Base-by-base conservation (phyloP, 2,797 vertebrate species). In the Channa striata region DNA sequence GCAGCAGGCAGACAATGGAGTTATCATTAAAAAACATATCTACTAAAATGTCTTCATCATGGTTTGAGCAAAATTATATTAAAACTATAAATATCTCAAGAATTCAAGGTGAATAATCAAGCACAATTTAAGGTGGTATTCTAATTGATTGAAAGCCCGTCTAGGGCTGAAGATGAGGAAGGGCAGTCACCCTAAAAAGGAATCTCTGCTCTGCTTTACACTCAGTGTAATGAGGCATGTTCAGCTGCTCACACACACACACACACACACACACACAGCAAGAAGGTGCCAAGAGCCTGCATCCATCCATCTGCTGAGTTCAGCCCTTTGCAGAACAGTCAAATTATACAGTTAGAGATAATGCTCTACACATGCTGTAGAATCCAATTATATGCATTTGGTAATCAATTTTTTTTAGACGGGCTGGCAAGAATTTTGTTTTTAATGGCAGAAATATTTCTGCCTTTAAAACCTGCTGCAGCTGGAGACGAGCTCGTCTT, bases 261-360 rank as follows among this genome's bases (percentile, higher is more conserved):
- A 30, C 25, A 53, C 71, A 77, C 57, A 19, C 44, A 77, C 57
- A 19, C 51, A 69, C 52, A 61, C 64, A 46, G 44, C 3, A 65
- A 67, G 72, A 63, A 77, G 67, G 69, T 74, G 86, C 84, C 89
- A 85, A 81, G 58, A 80, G 72, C 59, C 77, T 76, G 82, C 81
- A 74, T 78, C 72, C 70, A 59, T 81, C 87, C 86, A 88, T 89
- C 86, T 89, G 87, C 78, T 84, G 79, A 80, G 78, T 86, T 80
- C 80, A 87, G 83, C 75, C 73, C 46, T 76, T 73, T 84, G 77
- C 80, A 56, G 67, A 3, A 11, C 17, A 17, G 84, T 71, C 80
- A 82, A 80, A 80, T 78, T 48, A 83, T 40, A 72, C 63, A 76
- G 68, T 59, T 17, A 37, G 72, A 72, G 61, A 87, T 77, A 74